Base-by-base conservation (phyloP, 2,113 vertebrate genomes). In the Sterrhoptilus dennistouni region DNA sequence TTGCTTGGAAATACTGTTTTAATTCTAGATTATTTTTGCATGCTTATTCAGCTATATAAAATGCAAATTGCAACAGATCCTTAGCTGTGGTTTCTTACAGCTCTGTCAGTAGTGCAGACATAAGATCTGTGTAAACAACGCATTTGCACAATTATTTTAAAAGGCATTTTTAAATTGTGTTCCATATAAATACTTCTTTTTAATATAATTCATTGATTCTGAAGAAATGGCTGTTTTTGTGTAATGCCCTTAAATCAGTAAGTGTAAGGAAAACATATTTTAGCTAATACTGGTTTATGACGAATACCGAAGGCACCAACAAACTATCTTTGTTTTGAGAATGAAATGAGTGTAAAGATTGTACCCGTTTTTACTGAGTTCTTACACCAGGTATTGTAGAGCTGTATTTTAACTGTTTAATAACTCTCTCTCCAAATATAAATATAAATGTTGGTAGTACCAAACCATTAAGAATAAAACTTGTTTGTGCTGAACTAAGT, bases 401-500 rank as follows among this genome's bases (percentile, higher is more conserved):
- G 71, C 97, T 97, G 95, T 98, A 98, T 98, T 98, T 98, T 97
- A 97, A 98, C 87, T 91, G 79, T 97, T 97, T 98, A 98, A 98
- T 97, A 97, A 97, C 83, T 87, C 95, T 97, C 97, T 98, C 93
- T 95, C 94, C 86, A 92, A 94, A 95, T 98, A 97, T 90, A 97
- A 98, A 98, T 98, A 98, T 97, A 98, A 98, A 98, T 98, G 98
- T 98, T 98, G 98, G 98, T 98, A 97, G 96, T 98, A 96, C 97
- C 97, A 98, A 98, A 98, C 87, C 94, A 89, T 77, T 98, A 97
- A 98, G 98, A 98, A 98, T 98, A 97, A 97, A 98, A 98, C 98
- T 98, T 98, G 98, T 99, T 99, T 99, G 98, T 99, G 98, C 98
- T 98, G 97, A 98, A 96, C 98, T 98, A 97, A 97, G 97, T 98